Percentiles rank a stretch among this genome's conserved stretches.
Evolutionary conservation across 1,140 invertebrate genomes (phyloP).

Genomic region (Theocolax elegans): DNA sequence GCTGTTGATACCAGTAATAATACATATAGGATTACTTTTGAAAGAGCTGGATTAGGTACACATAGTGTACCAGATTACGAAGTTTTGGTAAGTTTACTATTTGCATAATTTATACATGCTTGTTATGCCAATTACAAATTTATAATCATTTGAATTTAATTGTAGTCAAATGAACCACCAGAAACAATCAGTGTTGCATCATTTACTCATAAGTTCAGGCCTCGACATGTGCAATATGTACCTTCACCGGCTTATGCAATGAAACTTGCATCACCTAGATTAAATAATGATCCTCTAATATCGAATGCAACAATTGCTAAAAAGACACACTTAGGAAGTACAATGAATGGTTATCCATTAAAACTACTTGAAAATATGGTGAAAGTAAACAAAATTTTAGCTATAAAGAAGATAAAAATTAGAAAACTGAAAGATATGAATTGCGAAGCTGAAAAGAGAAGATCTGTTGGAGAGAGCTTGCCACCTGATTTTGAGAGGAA

Average conservation of each 20-base stretch:
- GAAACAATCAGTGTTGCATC: slow-evolving; percentile 90
- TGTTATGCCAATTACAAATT: background rate
- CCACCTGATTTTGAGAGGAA: slow-evolving; percentile 88
- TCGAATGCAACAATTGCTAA: slow-evolving; percentile 66
- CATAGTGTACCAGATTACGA: slow-evolving; percentile 97
- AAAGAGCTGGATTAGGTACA: slow-evolving; percentile 91
- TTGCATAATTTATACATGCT: slow-evolving; percentile 2
- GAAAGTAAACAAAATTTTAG: slow-evolving; percentile 85
- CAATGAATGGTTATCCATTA: slow-evolving; percentile 85
- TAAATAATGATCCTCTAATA: slow-evolving; percentile 71
- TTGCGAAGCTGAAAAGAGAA: slow-evolving; percentile 87
- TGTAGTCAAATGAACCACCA: slow-evolving; percentile 85
- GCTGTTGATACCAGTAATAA: slow-evolving; percentile 97
- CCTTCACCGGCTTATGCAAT: slow-evolving; percentile 70
- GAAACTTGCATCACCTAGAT: slow-evolving; percentile 64
- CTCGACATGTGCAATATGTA: slow-evolving; percentile 72
- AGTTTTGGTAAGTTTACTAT: slow-evolving; percentile 75
- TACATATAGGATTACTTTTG: slow-evolving; percentile 97
- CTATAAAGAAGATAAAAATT: slow-evolving; percentile 85
- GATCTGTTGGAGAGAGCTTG: slow-evolving; percentile 81
- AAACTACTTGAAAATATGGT: slow-evolving; percentile 89
- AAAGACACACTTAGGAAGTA: slow-evolving; percentile 66
- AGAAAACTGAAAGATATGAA: slow-evolving; percentile 88
- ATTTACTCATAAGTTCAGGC: slow-evolving; percentile 85
- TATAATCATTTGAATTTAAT: slow-evolving; percentile 33